Base-by-base conservation (phyloP, 2,797 vertebrate genomes). In the Taenioides sp. region DNA sequence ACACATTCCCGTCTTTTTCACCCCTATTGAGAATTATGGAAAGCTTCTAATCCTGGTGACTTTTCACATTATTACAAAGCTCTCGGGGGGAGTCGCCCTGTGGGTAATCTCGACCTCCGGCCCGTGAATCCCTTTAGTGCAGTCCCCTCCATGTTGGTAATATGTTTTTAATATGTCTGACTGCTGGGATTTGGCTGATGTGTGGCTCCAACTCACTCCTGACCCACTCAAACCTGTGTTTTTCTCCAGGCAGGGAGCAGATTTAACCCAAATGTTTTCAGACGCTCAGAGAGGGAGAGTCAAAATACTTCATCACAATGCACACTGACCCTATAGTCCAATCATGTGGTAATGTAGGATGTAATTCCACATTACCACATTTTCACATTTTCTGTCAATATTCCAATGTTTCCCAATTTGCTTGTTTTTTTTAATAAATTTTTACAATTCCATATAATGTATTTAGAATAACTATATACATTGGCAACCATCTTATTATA, bases 121-220 rank as follows among this genome's bases (percentile, higher is more conserved):
- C 70, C 75, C 0, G 7, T 23, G 61, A 67, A 76, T 81, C 80
- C 67, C 80, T 80, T 78, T 70, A 76, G 61, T 54, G 60, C 28
- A n/a, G 34, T 74, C 75, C 57, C 23, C 69, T 62, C 58, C 61
- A 43, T 52, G 65, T 83, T 58, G 72, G 70, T 75, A 71, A 75
- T 79, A 75, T 75, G 74, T 81, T 88, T 84, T 84, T 77, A 86
- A 80, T 81, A 77, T 60, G 67, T 78, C 73, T 70, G 78, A 64
- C 78, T 82, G 78, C 50, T 79, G 58, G 81, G 76, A 76, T 79
- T 86, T 59, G 57, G 63, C 40, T 77, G 76, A 72, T 76, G 28
- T 72, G 65, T 50, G 27, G 68, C 73, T 78, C 67, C 71, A 20
- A 66, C 28, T 11, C 67, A 60, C 78, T 66, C 67, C 74, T 50